phyloP scores from a whole-genome alignment of 1,140 invertebrate genomes.

The Hylaeus volcanicus region DNA sequence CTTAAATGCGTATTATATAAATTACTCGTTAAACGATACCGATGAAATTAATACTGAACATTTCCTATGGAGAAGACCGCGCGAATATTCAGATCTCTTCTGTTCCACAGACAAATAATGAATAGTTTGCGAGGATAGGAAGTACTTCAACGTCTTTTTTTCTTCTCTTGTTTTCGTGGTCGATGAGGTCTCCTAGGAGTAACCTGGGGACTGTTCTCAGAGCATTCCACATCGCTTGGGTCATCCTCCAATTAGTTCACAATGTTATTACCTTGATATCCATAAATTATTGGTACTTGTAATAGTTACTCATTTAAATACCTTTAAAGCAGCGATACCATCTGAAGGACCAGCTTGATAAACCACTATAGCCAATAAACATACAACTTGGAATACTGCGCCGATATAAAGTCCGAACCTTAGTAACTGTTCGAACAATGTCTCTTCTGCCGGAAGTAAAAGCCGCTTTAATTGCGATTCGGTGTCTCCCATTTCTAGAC shows the following conservation, averaged over 20 bases:
- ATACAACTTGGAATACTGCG: slow-evolving; percentile 78
- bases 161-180: slow-evolving; percentile 78
- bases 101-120: background rate
- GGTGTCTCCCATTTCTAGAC: slow-evolving; percentile 70
- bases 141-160: slow-evolving; percentile 72
- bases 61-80: background rate
- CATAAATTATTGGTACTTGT: slow-evolving; percentile 69
- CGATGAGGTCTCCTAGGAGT: slow-evolving; percentile 78
- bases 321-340: slow-evolving; percentile 75
- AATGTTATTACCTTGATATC: slow-evolving; percentile 52
- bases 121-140: background rate
- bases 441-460: slow-evolving; percentile 77
- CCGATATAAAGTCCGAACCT: slow-evolving; percentile 78
- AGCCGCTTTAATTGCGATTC: slow-evolving; percentile 77
- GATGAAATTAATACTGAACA: background rate
- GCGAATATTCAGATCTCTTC: background rate
- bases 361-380: slow-evolving; percentile 76
- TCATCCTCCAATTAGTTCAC: slow-evolving; percentile 72
- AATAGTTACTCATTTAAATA: slow-evolving; percentile 51
- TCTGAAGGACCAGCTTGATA: slow-evolving; percentile 76
- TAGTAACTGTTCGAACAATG: slow-evolving; percentile 76
- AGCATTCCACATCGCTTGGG: slow-evolving; percentile 78
- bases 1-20: background rate
- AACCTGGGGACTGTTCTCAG: slow-evolving; percentile 79
- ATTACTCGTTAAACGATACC: background rate